phyloP scores from a whole-genome alignment of 1,140 invertebrate species.

The Pteromalus puparum region DNA sequence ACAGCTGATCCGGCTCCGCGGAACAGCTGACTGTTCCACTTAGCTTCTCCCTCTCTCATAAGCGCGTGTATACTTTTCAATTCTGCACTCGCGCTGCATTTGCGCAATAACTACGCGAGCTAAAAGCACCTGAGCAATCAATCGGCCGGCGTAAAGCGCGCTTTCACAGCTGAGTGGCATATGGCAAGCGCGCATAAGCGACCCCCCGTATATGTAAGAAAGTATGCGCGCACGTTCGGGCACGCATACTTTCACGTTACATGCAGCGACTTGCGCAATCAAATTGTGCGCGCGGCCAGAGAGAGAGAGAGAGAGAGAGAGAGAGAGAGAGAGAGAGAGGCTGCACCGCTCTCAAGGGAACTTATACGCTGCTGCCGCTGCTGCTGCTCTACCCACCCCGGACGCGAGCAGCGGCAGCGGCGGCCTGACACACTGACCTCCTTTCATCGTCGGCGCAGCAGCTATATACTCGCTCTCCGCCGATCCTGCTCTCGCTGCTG shows the following conservation, averaged over 20 bases:
- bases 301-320: conserved; percentile 45
- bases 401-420: conserved; percentile 13
- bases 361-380: background rate
- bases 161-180: background rate
- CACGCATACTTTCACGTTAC: conserved; percentile 54
- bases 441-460: conserved; percentile 42
- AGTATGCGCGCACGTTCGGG: background rate
- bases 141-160: background rate
- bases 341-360: background rate
- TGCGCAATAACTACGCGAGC: background rate
- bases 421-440: conserved; percentile 59
- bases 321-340: conserved; percentile 49
- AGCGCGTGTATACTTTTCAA: background rate
- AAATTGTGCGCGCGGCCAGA: conserved; percentile 30
- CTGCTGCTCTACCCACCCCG: conserved; percentile 35
- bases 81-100: background rate
- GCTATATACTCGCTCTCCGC: background rate
- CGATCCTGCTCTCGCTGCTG: conserved; percentile 10
- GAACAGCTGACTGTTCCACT: conserved; percentile 24
- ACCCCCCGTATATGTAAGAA: background rate
- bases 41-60: too few species aligned
- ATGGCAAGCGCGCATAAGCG: background rate
- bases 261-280: conserved; percentile 58
- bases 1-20: conserved; percentile 46
- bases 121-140: background rate